These are phyloP conservation scores for Planiliza haematocheilus DNA, from an alignment of 2,113 vertebrate genomes.

Conservation along the genomic window DNA sequence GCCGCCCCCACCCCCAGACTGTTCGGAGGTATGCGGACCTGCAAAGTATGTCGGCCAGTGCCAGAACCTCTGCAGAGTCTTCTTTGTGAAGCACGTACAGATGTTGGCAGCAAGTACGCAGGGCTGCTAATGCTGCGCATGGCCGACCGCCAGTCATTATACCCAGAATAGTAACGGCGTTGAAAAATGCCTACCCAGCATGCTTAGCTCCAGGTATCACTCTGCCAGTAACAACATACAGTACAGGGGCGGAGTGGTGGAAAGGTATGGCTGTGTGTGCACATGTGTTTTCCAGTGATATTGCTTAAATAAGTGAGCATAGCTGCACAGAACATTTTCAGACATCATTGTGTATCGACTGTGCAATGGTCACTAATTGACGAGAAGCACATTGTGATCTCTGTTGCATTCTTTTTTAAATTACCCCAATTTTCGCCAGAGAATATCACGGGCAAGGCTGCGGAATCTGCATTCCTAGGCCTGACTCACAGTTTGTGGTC, in stretches of 20 bases:
- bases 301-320: constrained; percentile 1
- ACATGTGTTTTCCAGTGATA: constrained; percentile 21
- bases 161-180: constrained; percentile 82
- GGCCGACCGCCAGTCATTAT: constrained; percentile 79
- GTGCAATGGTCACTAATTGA: neutral
- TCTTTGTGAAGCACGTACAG: constrained; percentile 52
- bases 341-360: neutral
- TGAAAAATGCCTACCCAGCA: constrained; percentile 79
- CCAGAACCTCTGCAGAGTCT: constrained; percentile 52
- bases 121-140: constrained; percentile 60
- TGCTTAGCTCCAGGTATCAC: constrained; percentile 75
- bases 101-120: constrained; percentile 59
- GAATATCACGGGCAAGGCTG: no score
- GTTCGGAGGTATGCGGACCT: constrained; percentile 57
- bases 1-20: constrained; percentile 20
- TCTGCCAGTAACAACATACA: constrained; percentile 80
- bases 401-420: no score
- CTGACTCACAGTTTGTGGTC: no score
- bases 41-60: constrained; percentile 18
- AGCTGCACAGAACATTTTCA: neutral
- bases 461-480: no score
- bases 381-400: neutral
- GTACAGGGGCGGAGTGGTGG: constrained; percentile 17
- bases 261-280: constrained; percentile 44
- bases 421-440: no score